A percentile compares a stretch with the other conserved stretches of the same genome.
phyloP scores from a whole-genome alignment of 2,888 invertebrate species.

The Epinotia brunnichana region DNA sequence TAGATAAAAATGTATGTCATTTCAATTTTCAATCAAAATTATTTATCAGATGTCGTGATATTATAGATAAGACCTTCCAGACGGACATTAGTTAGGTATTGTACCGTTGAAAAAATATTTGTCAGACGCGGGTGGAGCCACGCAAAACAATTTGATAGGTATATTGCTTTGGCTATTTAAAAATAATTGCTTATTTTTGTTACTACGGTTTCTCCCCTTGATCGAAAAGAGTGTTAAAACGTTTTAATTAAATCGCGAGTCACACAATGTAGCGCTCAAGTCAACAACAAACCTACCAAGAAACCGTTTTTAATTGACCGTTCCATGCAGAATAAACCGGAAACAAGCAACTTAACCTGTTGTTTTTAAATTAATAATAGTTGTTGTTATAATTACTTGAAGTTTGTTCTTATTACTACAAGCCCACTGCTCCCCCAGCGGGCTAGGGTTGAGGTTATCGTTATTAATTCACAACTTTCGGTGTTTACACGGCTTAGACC shows the following conservation, averaged over 20 bases:
- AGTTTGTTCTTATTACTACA: conserved; percentile 77
- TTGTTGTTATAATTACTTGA: conserved; percentile 78
- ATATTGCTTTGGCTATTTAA: no score
- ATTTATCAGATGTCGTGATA: no score
- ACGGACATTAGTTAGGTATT: no score
- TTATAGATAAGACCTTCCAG: no score
- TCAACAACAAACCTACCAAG: conserved; percentile 31
- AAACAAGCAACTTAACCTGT: conserved; percentile 66
- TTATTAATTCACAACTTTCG: conserved; percentile 76
- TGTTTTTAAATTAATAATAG: conserved; percentile 60
- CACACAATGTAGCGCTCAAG: conserved; percentile 36
- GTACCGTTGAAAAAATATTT: background rate
- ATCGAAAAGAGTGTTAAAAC: background rate
- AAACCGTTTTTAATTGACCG: conserved; percentile 41
- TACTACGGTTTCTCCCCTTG: background rate
- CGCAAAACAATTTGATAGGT: background rate
- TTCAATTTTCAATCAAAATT: no score
- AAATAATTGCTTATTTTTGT: background rate
- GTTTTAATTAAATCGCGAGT: conserved; percentile 31
- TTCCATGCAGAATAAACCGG: conserved; percentile 36
- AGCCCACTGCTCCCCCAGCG: conserved; percentile 70
- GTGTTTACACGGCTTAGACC: conserved; percentile 62
- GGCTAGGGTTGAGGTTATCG: conserved; percentile 62
- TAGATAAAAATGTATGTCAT: no score
- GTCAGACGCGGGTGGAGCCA: background rate